Conservation (phyloP, 2,888 invertebrate genomes). For the Standfussiana lucernea region DNA sequence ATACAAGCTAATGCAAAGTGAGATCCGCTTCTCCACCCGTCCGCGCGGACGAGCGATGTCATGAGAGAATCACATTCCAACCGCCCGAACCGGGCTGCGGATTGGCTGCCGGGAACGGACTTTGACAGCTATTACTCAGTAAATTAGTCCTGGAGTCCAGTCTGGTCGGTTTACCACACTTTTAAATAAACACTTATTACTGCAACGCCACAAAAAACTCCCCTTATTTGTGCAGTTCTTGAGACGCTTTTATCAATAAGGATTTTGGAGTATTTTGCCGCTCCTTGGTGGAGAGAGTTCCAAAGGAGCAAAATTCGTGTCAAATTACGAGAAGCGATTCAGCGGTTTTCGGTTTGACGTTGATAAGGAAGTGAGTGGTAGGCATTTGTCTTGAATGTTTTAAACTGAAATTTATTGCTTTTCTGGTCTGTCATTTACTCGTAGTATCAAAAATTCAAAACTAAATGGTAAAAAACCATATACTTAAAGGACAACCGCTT, state of each 20-base stretch:
- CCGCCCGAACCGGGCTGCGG: not conserved
- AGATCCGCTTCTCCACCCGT: not conserved
- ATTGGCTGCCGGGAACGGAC: not conserved
- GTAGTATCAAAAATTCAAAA: not conserved
- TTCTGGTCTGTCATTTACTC: not conserved
- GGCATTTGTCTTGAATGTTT: conserved; percentile 33
- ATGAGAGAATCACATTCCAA: not conserved
- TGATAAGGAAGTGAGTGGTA: conserved; percentile 25
- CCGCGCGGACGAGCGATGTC: not conserved
- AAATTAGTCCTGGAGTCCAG: not conserved
- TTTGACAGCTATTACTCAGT: not conserved
- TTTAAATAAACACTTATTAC: not conserved
- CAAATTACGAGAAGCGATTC: conserved; percentile 35
- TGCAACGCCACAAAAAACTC: not conserved
- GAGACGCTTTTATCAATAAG: not conserved
- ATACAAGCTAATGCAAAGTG: not conserved
- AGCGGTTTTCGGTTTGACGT: conserved; percentile 38
- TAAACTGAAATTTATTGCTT: conserved; percentile 27
- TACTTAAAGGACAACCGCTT: not conserved
- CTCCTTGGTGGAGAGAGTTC: not conserved
- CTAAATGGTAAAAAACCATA: not conserved
- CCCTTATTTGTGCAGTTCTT: not conserved
- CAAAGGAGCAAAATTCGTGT: conserved; percentile 27
- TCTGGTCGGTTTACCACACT: not conserved
- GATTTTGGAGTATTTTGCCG: not conserved